A percentile compares a stretch with the other conserved stretches of the same genome.
These are phyloP conservation scores for Petrolisthes cinctipes DNA, from an alignment of 2,888 invertebrate genomes.

Conservation along the genomic window DNA sequence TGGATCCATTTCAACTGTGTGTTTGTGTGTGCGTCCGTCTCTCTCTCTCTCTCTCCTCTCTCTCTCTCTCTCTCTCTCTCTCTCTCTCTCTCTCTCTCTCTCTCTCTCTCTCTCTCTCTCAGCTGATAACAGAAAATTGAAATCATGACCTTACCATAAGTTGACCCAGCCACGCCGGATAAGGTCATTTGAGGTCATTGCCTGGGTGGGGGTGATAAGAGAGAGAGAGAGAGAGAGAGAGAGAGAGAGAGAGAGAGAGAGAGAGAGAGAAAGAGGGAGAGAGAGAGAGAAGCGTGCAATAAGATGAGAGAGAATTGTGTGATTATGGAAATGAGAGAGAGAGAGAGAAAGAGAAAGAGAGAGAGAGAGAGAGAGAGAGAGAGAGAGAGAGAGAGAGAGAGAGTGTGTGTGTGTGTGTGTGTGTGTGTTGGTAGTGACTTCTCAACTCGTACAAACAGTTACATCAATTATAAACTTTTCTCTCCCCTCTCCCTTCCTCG, in stretches of 20 bases:
- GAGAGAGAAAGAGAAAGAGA: constrained; percentile 18
- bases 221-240: background rate
- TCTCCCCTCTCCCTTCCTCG: background rate
- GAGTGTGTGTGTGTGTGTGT: background rate
- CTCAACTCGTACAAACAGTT: constrained; percentile 32
- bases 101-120: background rate
- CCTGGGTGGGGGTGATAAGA: background rate
- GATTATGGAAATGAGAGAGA: background rate
- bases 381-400: constrained; percentile 18
- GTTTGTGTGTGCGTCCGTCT: too few species aligned
- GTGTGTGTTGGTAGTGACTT: constrained; percentile 8
- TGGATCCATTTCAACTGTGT: background rate
- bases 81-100: background rate
- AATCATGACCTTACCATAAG: too few species aligned
- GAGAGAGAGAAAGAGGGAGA: constrained; percentile 10
- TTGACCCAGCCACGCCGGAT: too few species aligned
- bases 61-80: background rate
- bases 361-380: constrained; percentile 15
- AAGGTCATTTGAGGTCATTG: too few species aligned
- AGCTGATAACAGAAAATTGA: too few species aligned
- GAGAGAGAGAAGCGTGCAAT: background rate
- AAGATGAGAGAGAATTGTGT: background rate
- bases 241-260: background rate
- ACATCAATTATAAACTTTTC: constrained; percentile 22
- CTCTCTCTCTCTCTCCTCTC: background rate